phyloP scores from a whole-genome alignment of 2,888 invertebrate species.

The Drosophila formosana region DNA sequence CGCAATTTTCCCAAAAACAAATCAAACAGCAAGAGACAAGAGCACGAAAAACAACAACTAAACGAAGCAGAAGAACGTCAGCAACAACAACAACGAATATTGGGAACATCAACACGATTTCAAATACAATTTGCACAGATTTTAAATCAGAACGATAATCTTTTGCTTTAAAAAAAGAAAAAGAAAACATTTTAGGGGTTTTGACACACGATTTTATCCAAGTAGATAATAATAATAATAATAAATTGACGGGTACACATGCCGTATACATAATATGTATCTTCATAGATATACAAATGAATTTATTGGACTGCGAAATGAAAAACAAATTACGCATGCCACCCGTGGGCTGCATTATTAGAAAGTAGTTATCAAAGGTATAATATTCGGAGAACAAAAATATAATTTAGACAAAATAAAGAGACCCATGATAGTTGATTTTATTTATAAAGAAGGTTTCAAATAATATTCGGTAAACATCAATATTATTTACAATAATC shows the following conservation, averaged over 20 bases:
- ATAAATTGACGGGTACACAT: conserved; percentile 1
- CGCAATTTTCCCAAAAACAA: conserved; percentile 58
- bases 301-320: no score
- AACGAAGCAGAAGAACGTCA: conserved; percentile 4
- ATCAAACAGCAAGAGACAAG: conserved; percentile 34
- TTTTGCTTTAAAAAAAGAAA: conserved; percentile 6
- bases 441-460: neutral
- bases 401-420: neutral
- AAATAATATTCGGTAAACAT: neutral
- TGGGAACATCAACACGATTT: conserved; percentile 61
- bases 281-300: neutral
- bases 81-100: conserved; percentile 28
- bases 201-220: conserved; percentile 45
- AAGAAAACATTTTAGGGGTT: conserved; percentile 47
- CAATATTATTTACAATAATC: neutral
- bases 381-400: neutral
- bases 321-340: neutral
- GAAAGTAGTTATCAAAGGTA: neutral
- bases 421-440: neutral
- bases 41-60: conserved; percentile 28
- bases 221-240: conserved; percentile 9
- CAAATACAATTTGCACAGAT: conserved; percentile 51
- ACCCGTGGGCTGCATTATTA: neutral
- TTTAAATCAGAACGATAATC: conserved; percentile 48
- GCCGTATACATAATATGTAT: neutral